A percentile compares a stretch with the other conserved stretches of the same genome.
Conservation (phyloP, 2,888 invertebrate species). For the Xestia ashworthii region DNA sequence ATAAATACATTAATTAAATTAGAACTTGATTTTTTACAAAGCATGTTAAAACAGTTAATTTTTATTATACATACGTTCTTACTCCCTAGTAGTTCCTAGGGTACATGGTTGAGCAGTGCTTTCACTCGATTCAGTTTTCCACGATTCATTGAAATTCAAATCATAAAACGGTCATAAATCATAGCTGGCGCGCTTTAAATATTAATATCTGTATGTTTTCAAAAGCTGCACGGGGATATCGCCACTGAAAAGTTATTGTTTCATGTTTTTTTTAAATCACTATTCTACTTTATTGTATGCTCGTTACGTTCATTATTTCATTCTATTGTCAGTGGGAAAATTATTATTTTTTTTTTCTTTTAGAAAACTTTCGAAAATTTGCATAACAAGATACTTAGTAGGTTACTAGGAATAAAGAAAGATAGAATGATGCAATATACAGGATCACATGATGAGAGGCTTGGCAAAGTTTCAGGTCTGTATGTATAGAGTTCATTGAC, state of each 20-base stretch:
- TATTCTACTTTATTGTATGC: slow-evolving; percentile 12
- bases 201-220: slow-evolving; percentile 46
- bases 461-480: slow-evolving; percentile 20
- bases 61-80: background rate
- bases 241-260: slow-evolving; percentile 35
- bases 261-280: slow-evolving; percentile 10
- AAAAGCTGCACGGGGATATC: slow-evolving; percentile 41
- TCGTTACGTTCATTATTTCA: background rate
- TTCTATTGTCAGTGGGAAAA: background rate
- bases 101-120: background rate
- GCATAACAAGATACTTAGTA: background rate
- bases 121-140: background rate
- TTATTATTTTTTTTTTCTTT: background rate
- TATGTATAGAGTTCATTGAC: slow-evolving; percentile 36
- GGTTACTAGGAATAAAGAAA: background rate
- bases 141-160: background rate
- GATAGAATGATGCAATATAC: slow-evolving; percentile 31
- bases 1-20: background rate
- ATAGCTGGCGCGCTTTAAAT: slow-evolving; percentile 4
- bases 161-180: background rate
- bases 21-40: background rate
- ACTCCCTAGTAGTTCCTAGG: too few species aligned
- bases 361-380: background rate
- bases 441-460: slow-evolving; percentile 8
- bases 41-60: background rate